phyloP scores from a whole-genome alignment of 2,797 vertebrate species.

The Linurgus olivaceus region DNA sequence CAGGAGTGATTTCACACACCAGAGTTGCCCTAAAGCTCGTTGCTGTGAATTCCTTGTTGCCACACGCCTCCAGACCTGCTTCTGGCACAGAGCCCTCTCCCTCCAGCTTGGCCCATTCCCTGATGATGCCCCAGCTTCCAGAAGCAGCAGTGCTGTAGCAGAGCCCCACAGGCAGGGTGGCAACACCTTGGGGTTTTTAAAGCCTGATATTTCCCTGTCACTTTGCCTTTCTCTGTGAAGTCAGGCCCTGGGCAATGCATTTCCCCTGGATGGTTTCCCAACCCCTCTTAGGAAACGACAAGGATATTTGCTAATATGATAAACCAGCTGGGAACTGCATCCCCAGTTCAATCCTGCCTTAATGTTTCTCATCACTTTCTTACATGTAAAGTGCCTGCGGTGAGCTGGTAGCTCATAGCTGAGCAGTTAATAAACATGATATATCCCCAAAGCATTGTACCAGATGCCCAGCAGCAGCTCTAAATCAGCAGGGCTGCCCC shows the following conservation, averaged over 20 bases:
- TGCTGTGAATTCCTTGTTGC: not conserved
- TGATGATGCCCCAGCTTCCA: not conserved
- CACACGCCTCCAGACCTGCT: not conserved
- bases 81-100: not conserved
- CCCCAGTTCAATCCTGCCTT: not conserved
- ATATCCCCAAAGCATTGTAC: not conserved
- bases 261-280: not conserved
- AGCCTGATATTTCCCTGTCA: not conserved
- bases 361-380: not conserved
- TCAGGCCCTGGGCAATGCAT: not conserved
- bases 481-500: not conserved
- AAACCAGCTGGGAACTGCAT: not conserved
- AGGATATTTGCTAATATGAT: not conserved
- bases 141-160: not conserved
- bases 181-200: not conserved
- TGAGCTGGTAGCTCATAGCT: not conserved
- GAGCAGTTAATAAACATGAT: not conserved
- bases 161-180: not conserved
- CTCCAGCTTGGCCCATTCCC: not conserved
- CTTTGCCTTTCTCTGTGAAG: not conserved
- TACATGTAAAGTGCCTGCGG: not conserved
- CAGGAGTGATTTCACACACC: not conserved
- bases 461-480: not conserved
- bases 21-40: not conserved
- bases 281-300: not conserved